Percentiles rank a stretch among this genome's conserved stretches.
phyloP scores from a whole-genome alignment of 2,113 vertebrate species.

The Ptyas mucosa region DNA sequence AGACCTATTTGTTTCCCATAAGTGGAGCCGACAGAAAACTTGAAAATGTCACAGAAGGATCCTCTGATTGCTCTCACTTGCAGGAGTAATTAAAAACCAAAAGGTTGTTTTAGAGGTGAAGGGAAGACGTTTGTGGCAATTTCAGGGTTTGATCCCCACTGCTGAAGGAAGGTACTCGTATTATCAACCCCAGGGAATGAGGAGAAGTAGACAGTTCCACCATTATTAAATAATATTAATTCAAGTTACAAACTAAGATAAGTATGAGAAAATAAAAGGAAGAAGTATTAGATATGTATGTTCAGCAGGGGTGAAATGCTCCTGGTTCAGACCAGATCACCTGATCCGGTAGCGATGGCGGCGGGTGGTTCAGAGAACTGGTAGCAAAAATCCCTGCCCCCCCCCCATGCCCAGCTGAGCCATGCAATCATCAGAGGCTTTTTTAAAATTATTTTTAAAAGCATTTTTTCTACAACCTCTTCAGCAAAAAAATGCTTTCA shows the following conservation, averaged over 20 bases:
- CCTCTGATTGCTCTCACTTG: conserved; percentile 87
- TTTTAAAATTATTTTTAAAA: no score
- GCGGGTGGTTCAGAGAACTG: no score
- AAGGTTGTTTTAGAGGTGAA: conserved; percentile 80
- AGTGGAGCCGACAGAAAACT: conserved; percentile 89
- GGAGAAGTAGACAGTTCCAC: conserved; percentile 25
- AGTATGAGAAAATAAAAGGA: neutral
- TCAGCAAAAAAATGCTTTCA: no score
- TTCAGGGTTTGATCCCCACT: conserved; percentile 41
- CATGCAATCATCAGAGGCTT: no score
- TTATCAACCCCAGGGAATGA: conserved; percentile 39
- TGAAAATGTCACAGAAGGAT: conserved; percentile 94
- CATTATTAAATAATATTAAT: conserved; percentile 26
- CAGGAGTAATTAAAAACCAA: conserved; percentile 90
- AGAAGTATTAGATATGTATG: no score
- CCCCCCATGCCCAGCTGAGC: no score
- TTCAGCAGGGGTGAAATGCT: no score
- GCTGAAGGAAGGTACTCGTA: conserved; percentile 31
- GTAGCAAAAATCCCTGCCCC: no score
- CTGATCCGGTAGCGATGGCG: no score
- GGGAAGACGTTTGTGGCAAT: conserved; percentile 75
- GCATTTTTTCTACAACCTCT: no score
- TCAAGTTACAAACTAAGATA: neutral
- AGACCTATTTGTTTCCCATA: conserved; percentile 92
- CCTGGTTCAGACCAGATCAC: no score